Evolutionary conservation across 2,888 invertebrate genomes (phyloP), one percentile per base, ranked within the genome.

Genomic region (Zeuzera pyrina): DNA sequence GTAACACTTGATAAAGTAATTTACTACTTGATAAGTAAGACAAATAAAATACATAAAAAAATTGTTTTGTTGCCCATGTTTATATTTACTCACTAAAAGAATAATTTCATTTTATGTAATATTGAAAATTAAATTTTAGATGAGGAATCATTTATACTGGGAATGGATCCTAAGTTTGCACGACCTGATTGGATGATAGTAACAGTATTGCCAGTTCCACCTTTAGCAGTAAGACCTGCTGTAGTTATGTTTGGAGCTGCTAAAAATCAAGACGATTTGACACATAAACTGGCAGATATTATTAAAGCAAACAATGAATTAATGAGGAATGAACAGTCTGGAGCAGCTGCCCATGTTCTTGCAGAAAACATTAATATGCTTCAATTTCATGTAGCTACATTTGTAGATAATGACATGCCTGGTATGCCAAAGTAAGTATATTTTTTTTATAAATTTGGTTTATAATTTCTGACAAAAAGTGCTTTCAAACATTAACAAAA

Each of bases 131-230:
- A n/a, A 23, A 26, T 60, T 74, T 22, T 52, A 68, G 98, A 99
- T 72, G 99, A 99, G 65, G 99, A 99, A 66, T 96, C 97, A 43
- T 91, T 93, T 41, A 93, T 97, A 45, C 83, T 98, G 47, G 92
- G 91, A 25, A 97, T 99, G 97, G 98, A 99, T 70, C 97, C 98
- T 0, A 95, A 95, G 69, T 96, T 91, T 71, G 95, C 98, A 0
- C 88, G 99, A 30, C 99, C 99, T 3, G 99, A 99, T 84, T 99
- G 99, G 98, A 98, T 99, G 98, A 92, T 99, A 43, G 88, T 97
- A 3, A 98, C 98, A 2, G 97, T 97, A 7, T 71, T 99, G 37
- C 99, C 99, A 0, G 99, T 99, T 0, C 98, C 99, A 1, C 99
- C 99, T 2, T 76, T 99, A 13, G 90, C 94, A 1, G 98, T 99